phyloP scores from a whole-genome alignment of 2,888 invertebrate species.

The Terebella lapidaria region DNA sequence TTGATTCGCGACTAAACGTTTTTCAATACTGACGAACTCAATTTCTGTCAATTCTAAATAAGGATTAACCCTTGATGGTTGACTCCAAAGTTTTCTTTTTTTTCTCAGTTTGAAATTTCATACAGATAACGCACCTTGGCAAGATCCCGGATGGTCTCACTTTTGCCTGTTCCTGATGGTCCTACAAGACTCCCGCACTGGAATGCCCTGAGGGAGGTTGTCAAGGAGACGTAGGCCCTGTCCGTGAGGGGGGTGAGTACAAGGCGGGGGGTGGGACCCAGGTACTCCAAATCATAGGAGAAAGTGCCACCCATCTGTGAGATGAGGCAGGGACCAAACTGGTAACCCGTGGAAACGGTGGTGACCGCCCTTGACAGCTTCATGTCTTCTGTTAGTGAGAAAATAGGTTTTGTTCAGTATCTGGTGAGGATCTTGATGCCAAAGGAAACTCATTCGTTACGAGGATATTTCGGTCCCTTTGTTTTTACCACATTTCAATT shows the following conservation, averaged over 20 bases:
- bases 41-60: too few species aligned
- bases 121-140: conserved; percentile 34
- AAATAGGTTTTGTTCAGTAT: background rate
- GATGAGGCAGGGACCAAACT: conserved; percentile 42
- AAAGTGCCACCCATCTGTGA: conserved; percentile 43
- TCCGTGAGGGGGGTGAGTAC: conserved; percentile 48
- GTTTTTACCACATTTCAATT: too few species aligned
- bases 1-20: too few species aligned
- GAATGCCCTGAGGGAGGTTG: conserved; percentile 43
- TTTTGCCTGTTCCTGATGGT: conserved; percentile 43
- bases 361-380: conserved; percentile 33
- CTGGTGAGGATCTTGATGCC: background rate
- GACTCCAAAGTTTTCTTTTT: too few species aligned
- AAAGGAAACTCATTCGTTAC: too few species aligned
- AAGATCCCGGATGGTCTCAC: conserved; percentile 44
- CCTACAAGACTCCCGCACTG: conserved; percentile 47
- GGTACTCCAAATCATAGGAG: conserved; percentile 47
- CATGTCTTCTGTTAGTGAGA: background rate
- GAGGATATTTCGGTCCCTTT: too few species aligned
- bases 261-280: conserved; percentile 36
- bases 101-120: too few species aligned
- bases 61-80: too few species aligned
- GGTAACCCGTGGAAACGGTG: conserved; percentile 42
- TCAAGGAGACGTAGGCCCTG: conserved; percentile 42
- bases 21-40: too few species aligned